Conservation (phyloP, 2,113 vertebrate genomes). For the Calyptomena viridis region DNA sequence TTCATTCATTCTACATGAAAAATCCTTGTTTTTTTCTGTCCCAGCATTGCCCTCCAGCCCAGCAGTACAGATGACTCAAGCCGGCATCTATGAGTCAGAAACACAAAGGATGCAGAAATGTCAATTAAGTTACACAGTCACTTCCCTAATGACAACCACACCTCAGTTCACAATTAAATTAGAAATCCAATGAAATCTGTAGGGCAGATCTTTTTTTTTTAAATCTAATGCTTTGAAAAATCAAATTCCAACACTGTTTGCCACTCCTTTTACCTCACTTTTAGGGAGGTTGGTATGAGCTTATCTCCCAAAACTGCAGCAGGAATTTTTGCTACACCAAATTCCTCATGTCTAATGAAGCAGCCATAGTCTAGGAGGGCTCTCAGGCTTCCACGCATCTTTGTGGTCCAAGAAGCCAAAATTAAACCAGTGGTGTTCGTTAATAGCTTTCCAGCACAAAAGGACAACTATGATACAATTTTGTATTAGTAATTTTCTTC, state of each 20-base stretch:
- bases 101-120: conserved; percentile 53
- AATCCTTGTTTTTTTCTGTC: neutral
- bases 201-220: neutral
- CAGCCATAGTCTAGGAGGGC: neutral
- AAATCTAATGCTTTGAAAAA: neutral
- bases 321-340: neutral
- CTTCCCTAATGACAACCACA: conserved; percentile 52
- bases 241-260: neutral
- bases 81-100: conserved; percentile 34
- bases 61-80: conserved; percentile 14
- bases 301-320: neutral
- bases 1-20: conserved; percentile 3
- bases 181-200: conserved; percentile 18
- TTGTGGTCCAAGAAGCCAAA: neutral
- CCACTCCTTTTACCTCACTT: neutral
- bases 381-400: neutral
- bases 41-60: neutral
- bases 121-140: conserved; percentile 40
- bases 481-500: neutral
- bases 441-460: neutral
- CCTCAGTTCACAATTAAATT: conserved; percentile 56
- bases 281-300: neutral
- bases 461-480: neutral
- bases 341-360: neutral
- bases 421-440: neutral